A percentile compares a stretch with the other conserved stretches of the same genome.
These are phyloP conservation scores for Drosophila birchii DNA, from an alignment of 2,888 invertebrate species.

Conservation along the genomic window DNA sequence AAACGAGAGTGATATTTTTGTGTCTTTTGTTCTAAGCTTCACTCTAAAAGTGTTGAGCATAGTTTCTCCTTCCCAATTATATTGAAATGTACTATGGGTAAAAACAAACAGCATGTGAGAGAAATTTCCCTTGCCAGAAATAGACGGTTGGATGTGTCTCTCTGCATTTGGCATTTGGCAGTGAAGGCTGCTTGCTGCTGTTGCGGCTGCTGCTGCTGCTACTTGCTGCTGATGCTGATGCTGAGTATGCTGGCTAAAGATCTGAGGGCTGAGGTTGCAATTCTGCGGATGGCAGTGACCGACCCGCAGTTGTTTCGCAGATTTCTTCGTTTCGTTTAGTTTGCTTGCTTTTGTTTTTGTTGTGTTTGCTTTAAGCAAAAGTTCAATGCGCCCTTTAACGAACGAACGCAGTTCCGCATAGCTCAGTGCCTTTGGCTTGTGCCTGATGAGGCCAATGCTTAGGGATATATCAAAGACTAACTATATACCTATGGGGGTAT, in stretches of 20 bases:
- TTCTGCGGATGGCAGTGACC: slow-evolving; percentile 61
- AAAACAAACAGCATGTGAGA: background rate
- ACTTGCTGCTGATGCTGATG: background rate
- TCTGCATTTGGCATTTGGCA: slow-evolving; percentile 64
- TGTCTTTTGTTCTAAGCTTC: background rate
- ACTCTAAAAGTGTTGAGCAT: background rate
- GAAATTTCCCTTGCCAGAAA: slow-evolving; percentile 1
- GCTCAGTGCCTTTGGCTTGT: slow-evolving; percentile 27
- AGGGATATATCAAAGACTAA: slow-evolving; percentile 9
- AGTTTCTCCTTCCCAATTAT: no score
- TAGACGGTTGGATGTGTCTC: slow-evolving; percentile 10
- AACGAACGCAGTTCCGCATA: slow-evolving; percentile 62
- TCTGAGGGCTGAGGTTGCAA: slow-evolving; percentile 29
- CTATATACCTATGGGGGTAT: no score
- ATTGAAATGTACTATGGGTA: background rate
- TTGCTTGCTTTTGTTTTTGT: slow-evolving; percentile 31
- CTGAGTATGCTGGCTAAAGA: slow-evolving; percentile 25
- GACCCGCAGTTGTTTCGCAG: slow-evolving; percentile 60
- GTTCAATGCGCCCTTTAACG: slow-evolving; percentile 61
- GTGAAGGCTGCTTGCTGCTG: slow-evolving; percentile 7
- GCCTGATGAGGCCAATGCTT: background rate
- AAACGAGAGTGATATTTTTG: background rate
- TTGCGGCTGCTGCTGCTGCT: background rate
- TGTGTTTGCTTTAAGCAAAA: slow-evolving; percentile 56
- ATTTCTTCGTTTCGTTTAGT: slow-evolving; percentile 34